Base-by-base conservation (phyloP, 2,113 vertebrate species). In the Lasiurus borealis region DNA sequence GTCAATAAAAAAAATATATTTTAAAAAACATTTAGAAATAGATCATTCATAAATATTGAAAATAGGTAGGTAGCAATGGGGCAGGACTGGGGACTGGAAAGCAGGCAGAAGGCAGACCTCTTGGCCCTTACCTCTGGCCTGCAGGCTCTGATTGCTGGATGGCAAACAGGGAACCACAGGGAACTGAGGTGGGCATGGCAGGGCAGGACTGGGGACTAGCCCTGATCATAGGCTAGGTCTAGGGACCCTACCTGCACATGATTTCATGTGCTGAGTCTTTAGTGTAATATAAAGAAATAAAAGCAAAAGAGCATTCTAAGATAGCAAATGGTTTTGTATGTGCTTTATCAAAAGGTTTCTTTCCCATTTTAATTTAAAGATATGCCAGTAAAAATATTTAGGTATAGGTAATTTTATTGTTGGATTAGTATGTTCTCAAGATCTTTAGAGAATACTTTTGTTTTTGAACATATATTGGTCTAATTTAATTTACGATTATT, bases 401-500 rank as follows among this genome's bases (percentile, higher is more conserved):
- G 5, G 23, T 31, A 52, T 9, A 59, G 48, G 31, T 83, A 12
- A 4, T 85, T 95, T 95, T 91, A 88, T 76, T 93, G n/a, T 87
- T 84, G 21, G 0, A 46, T 80, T 90, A 82, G 2, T 27, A 85
- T 73, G 7, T 5, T 44, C 48, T 84, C 18, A 69, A 72, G 27
- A 59, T 69, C 75, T 91, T 86, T 78, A 75, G 27, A 94, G 21
- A 88, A 85, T 88, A 87, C 0, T 84, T 95, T 95, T 88, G 19
- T 46, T 88, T 54, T 95, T 96, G 31, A 82, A 90, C 21, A 78
- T 54, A 75, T 85, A 93, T 75, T 71, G 12, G 15, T 77, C 14
- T 84, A 95, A 93, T 84, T 86, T 44, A 95, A 81, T 96, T 96
- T 73, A 72, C 85, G 71, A 21, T 68, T 68, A 87, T 87, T 86